Evolutionary conservation across 2,113 vertebrate species (phyloP).

Genomic region (Conger conger): DNA sequence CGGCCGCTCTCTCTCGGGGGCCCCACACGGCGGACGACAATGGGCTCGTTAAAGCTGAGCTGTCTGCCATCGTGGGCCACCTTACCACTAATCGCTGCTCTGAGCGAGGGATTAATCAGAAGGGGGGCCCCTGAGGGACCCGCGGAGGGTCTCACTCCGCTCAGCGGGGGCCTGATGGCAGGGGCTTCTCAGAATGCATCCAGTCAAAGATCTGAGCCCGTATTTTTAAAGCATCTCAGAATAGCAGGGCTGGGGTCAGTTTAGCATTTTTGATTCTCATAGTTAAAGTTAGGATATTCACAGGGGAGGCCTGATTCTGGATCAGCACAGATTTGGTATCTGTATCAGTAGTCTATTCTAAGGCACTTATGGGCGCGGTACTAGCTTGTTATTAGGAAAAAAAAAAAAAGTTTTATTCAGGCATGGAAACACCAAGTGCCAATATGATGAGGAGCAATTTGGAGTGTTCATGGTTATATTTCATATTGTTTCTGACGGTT

Average conservation of each 20-base stretch:
- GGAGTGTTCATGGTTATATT: not conserved
- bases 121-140: not conserved
- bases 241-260: too few relatives aligned
- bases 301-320: too few relatives aligned
- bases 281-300: too few relatives aligned
- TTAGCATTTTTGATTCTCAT: too few relatives aligned
- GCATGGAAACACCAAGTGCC: not conserved
- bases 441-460: not conserved
- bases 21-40: slow-evolving; percentile 45
- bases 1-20: not conserved
- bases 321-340: too few relatives aligned
- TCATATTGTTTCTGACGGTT: not conserved
- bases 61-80: slow-evolving; percentile 31
- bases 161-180: not conserved
- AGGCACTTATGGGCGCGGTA: too few relatives aligned
- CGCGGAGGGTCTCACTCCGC: not conserved
- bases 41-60: slow-evolving; percentile 39
- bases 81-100: slow-evolving; percentile 33
- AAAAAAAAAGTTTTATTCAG: not conserved
- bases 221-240: not conserved
- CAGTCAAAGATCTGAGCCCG: not conserved
- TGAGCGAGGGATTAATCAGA: slow-evolving; percentile 46
- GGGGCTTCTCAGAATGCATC: not conserved
- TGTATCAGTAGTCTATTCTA: too few relatives aligned
- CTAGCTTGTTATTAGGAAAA: not conserved